phyloP scores from a whole-genome alignment of 2,797 vertebrate genomes.

The Darevskia nairensis region DNA sequence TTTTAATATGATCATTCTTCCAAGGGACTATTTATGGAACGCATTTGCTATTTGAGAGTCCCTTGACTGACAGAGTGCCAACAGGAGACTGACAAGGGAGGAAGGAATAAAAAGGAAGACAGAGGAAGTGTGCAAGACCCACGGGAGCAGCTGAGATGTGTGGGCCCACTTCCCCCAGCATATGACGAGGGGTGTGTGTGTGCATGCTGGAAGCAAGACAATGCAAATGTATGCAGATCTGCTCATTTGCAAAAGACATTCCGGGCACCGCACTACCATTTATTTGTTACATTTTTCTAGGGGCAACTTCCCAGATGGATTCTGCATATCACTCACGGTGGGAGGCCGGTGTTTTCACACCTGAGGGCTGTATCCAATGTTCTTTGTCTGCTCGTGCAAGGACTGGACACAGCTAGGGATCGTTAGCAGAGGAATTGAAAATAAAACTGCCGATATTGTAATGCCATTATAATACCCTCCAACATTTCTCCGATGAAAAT shows the following conservation, averaged over 20 bases:
- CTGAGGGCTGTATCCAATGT: no score
- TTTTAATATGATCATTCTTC: constrained; percentile 12
- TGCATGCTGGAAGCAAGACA: background rate
- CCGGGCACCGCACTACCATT: background rate
- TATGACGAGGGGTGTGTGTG: background rate
- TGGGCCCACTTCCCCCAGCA: background rate
- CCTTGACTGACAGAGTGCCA: constrained; percentile 43
- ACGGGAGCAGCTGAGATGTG: background rate
- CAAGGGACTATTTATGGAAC: constrained; percentile 59
- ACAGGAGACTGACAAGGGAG: constrained; percentile 47
- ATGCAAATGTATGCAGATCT: background rate
- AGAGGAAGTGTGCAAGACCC: background rate
- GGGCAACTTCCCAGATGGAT: background rate
- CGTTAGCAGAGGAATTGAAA: no score
- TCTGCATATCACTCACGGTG: background rate
- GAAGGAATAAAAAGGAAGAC: background rate
- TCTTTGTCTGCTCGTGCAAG: no score
- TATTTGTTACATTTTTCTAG: background rate
- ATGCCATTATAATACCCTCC: no score
- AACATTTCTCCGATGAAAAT: no score
- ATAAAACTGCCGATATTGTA: no score
- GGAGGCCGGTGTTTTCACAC: background rate
- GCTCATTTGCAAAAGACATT: background rate
- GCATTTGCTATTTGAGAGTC: constrained; percentile 28
- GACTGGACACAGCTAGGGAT: no score